These are phyloP conservation scores for Xiphias gladius DNA, from an alignment of 2,113 vertebrate genomes.

Conservation along the genomic window DNA sequence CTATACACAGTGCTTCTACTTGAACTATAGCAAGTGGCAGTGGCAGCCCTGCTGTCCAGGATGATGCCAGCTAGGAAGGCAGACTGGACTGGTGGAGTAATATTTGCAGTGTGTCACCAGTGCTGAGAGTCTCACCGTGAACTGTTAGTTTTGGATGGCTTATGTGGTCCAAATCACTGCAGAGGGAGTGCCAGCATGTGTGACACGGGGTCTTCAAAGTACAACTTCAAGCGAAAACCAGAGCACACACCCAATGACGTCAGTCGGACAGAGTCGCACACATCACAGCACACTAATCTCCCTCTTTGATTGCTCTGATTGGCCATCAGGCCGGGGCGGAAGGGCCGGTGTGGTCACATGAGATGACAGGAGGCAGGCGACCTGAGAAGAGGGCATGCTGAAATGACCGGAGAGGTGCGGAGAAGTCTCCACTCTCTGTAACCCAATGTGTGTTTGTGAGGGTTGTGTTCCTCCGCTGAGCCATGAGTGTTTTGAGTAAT, in stretches of 20 bases:
- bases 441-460: background rate
- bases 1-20: background rate
- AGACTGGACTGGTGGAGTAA: background rate
- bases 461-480: no score
- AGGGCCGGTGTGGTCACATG: no score
- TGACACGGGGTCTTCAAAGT: background rate
- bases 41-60: background rate
- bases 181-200: constrained; percentile 27
- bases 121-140: constrained; percentile 22
- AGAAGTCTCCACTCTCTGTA: background rate
- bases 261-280: background rate
- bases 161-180: constrained; percentile 31
- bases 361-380: background rate
- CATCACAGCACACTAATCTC: no score
- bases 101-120: background rate
- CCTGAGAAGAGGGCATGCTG: background rate
- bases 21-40: background rate
- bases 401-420: background rate
- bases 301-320: background rate
- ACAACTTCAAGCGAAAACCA: constrained; percentile 15
- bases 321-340: background rate
- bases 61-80: background rate
- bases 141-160: constrained; percentile 40
- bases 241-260: background rate
- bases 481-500: no score